A percentile compares a stretch with the other conserved stretches of the same genome.
These are phyloP conservation scores for Eupithecia dodoneata DNA, from an alignment of 2,888 invertebrate species.

Conservation along the genomic window DNA sequence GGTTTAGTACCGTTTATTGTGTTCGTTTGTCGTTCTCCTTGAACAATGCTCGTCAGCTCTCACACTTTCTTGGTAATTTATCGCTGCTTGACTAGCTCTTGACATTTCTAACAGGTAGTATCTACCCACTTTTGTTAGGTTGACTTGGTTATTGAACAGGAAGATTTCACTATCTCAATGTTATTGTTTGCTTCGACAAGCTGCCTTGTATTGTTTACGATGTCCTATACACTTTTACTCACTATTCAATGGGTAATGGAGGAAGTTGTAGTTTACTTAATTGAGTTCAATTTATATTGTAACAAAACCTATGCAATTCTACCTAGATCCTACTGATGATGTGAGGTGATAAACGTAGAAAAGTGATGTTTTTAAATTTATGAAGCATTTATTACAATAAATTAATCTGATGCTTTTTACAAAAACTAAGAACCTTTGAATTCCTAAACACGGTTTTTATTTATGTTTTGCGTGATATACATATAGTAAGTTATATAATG, in stretches of 20 bases:
- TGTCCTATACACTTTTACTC: conserved; percentile 22
- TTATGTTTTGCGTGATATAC: too few relatives aligned
- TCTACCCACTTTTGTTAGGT: conserved; percentile 17
- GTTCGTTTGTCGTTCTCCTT: conserved; percentile 26
- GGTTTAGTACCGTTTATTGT: conserved; percentile 2
- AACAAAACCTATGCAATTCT: conserved; percentile 15
- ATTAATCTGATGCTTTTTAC: not conserved
- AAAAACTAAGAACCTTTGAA: not conserved
- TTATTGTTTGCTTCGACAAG: conserved; percentile 24
- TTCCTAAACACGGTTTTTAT: too few relatives aligned
- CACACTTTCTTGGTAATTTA: conserved; percentile 42
- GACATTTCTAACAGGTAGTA: conserved; percentile 18
- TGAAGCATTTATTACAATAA: not conserved
- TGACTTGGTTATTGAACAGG: conserved; percentile 30
- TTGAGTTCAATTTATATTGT: conserved; percentile 13
- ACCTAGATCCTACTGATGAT: not conserved
- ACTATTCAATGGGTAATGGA: not conserved
- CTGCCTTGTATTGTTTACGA: conserved; percentile 20
- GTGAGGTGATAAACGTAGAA: not conserved
- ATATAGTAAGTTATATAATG: not conserved
- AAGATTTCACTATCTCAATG: conserved; percentile 31
- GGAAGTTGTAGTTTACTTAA: conserved; percentile 11
- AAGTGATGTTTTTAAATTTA: not conserved
- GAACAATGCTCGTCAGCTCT: conserved; percentile 39
- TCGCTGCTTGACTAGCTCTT: conserved; percentile 17